Percentiles rank a stretch among this genome's conserved stretches.
phyloP scores from a whole-genome alignment of 35 echinoderm and acorn worm species.

The Strongylocentrotus purpuratus region DNA sequence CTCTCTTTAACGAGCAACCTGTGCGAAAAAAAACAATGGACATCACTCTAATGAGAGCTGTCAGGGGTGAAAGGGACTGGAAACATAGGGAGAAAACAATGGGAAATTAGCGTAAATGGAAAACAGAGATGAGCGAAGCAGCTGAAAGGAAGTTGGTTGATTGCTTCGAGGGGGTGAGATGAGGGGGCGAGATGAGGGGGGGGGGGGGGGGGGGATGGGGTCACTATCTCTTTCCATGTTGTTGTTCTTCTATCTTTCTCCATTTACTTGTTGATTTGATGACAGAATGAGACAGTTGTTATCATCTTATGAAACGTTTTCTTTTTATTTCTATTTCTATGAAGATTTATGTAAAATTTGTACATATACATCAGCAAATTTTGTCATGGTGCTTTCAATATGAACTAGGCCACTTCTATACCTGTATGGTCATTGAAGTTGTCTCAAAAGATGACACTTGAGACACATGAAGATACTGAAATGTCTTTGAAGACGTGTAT shows the following conservation, averaged over 20 bases:
- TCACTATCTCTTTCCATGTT: neutral
- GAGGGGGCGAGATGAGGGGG: neutral
- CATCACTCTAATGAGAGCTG: constrained; percentile 22
- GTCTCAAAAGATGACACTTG: too few relatives aligned
- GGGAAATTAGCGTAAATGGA: constrained; percentile 17
- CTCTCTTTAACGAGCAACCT: neutral
- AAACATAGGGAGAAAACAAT: constrained; percentile 37
- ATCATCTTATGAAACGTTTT: neutral
- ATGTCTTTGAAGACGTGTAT: too few relatives aligned
- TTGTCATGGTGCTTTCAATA: too few relatives aligned
- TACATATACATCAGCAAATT: too few relatives aligned
- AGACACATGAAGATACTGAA: too few relatives aligned
- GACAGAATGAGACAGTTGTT: neutral
- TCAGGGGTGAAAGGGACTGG: neutral
- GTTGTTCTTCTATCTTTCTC: neutral
- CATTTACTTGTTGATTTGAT: neutral
- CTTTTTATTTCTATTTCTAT: neutral
- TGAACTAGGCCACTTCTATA: too few relatives aligned
- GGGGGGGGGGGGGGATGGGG: neutral
- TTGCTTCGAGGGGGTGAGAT: neutral
- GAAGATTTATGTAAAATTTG: neutral
- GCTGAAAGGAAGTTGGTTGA: constrained; percentile 10
- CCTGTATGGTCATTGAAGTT: too few relatives aligned
- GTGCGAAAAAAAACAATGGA: neutral
- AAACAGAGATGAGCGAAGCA: neutral